Evolutionary conservation across 2,113 vertebrate genomes (phyloP), one percentile per base, ranked within the genome.

Genomic region (Nothocercus julius): DNA sequence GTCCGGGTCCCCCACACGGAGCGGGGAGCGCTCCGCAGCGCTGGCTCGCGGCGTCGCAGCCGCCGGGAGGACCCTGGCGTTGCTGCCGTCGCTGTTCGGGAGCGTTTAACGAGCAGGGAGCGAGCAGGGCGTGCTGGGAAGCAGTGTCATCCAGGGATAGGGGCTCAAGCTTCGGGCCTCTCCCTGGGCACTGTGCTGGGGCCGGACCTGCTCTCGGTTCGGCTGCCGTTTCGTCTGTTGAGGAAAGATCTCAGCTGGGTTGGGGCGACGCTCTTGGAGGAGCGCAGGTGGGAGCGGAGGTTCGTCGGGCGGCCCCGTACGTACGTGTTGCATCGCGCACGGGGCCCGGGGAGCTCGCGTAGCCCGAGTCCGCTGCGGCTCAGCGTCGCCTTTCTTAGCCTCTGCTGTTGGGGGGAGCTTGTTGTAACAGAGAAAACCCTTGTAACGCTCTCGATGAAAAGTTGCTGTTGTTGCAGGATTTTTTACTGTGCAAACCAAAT

Each of bases 281-380:
- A 25, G 30, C 89, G 34, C 53, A 81, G 24, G 36, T 12, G n/a
- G 80, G 45, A 85, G 75, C 15, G 61, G 84, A 86, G 68, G 79
- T 82, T 54, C 59, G 11, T 94, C 38, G 18, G 56, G 81, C 51
- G 56, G 24, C 34, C 42, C 22, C 28, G 12, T 86, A 25, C 44
- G 44, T 44, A 44, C 5, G 0, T 4, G 21, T 20, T n/a, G 21
- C 2, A 0, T 40, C n/a, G 30, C 63, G 17, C 67, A 3, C 16
- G 42, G 16, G 28, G 53, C 34, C 61, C 67, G 1, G 5, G 34
- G 12, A 54, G 59, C 61, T 17, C 9, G 8, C 4, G 3, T 56
- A 4, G 13, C 9, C 56, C 27, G 3, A 22, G 42, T 67, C 32
- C 7, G 1, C 22, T n/a, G 34, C 86, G 83, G 21, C 24, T 14